Evolutionary conservation across 92 coral and sea anemone genomes (phyloP).

Genomic region (Epizoanthus rinbou): DNA sequence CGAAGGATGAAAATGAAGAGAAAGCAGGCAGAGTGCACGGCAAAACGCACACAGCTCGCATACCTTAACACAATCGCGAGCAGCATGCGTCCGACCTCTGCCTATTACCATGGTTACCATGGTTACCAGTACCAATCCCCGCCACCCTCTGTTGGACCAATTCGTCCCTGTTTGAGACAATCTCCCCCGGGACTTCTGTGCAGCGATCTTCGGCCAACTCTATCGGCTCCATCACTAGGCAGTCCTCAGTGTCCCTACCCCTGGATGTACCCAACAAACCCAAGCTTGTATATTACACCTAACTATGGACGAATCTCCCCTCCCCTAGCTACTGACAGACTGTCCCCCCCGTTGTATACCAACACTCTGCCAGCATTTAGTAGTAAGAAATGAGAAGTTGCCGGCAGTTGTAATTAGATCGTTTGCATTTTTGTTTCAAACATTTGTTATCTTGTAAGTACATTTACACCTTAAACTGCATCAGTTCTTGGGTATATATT

Average conservation of each 20-base stretch:
- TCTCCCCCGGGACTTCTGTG: conserved; percentile 20
- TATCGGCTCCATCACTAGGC: background rate
- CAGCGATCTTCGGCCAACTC: background rate
- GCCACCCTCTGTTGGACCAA: background rate
- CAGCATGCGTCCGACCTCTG: background rate
- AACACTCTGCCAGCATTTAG: background rate
- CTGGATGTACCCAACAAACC: background rate
- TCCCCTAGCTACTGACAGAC: background rate
- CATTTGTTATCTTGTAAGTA: too few species aligned
- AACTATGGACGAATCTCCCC: conserved; percentile 37
- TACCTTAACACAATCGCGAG: conserved; percentile 28
- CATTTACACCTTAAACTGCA: too few species aligned
- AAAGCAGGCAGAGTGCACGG: conserved; percentile 1
- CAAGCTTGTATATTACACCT: background rate
- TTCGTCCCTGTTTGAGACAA: conserved; percentile 22
- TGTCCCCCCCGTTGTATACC: conserved; percentile 5
- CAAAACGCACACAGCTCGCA: background rate
- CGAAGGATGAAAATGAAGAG: conserved; percentile 41
- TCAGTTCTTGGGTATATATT: too few species aligned
- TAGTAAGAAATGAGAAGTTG: background rate
- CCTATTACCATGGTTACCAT: conserved; percentile 25
- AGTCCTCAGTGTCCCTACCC: conserved; percentile 21
- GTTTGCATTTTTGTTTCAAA: too few species aligned
- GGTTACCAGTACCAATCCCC: conserved; percentile 3
- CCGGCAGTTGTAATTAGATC: too few species aligned